phyloP scores from a whole-genome alignment of 2,888 invertebrate genomes.

The Flabesymbios commensalis region DNA sequence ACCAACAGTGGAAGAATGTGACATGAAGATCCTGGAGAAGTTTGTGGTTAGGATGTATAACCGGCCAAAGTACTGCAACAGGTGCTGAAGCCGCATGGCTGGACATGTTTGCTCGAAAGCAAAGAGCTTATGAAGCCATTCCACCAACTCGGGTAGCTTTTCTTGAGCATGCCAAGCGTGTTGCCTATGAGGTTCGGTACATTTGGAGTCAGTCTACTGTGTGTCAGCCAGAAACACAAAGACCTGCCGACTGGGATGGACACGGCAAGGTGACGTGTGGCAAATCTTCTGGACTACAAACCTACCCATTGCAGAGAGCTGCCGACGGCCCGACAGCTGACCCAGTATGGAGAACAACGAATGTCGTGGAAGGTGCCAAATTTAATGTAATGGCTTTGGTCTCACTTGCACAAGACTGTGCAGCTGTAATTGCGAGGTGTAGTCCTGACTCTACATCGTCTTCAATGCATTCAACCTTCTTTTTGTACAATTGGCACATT shows the following conservation, averaged over 20 bases:
- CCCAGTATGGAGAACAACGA: neutral
- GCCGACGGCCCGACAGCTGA: neutral
- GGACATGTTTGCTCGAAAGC: constrained; percentile 38
- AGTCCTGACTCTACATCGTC: too few species aligned
- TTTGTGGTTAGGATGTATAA: constrained; percentile 36
- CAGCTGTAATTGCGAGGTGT: too few species aligned
- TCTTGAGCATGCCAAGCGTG: constrained; percentile 29
- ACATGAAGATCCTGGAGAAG: constrained; percentile 27
- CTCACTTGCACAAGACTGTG: neutral
- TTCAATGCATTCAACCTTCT: too few species aligned
- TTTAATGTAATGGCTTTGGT: neutral
- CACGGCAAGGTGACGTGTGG: neutral
- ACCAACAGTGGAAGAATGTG: constrained; percentile 17
- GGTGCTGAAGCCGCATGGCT: constrained; percentile 30
- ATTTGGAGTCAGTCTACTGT: constrained; percentile 21
- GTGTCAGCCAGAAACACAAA: neutral
- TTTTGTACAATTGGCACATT: too few species aligned
- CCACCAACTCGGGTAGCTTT: constrained; percentile 19
- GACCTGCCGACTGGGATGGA: constrained; percentile 2
- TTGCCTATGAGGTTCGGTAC: constrained; percentile 25
- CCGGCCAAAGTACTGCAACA: constrained; percentile 24
- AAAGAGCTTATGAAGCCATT: constrained; percentile 30
- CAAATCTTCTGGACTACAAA: neutral
- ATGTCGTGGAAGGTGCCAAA: neutral
- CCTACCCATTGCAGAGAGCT: neutral